Base-by-base conservation (phyloP, 2,113 vertebrate genomes). In the Sorex fumeus region DNA sequence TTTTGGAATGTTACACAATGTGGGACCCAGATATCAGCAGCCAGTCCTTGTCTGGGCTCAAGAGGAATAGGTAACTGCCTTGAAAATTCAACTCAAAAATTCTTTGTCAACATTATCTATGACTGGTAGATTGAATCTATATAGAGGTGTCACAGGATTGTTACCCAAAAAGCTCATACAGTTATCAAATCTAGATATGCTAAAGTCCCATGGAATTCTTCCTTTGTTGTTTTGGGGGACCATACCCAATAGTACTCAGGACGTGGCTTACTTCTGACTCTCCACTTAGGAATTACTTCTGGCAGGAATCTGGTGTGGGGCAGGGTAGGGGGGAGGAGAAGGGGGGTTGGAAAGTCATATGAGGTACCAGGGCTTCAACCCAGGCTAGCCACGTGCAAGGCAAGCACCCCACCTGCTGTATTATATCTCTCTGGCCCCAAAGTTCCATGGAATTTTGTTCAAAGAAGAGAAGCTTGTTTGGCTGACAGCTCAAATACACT, bases 401-500 rank as follows among this genome's bases (percentile, higher is more conserved):
- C 40, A 50, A 50, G 47, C 10, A 9, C 47, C 13, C 47, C 47
- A 50, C 47, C 47, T 50, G 47, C 5, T 50, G 13, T 5, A 13
- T 10, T 30, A 8, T 30, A 28, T 28, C 28, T 28, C 25, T 66
- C 64, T 66, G 27, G 64, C 64, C 25, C 27, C 28, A 30, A 84
- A 88, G 32, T 77, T 90, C 34, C 57, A 57, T 85, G 27, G 62
- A 86, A 88, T 66, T 81, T n/a, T 82, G 32, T 91, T 78, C 34
- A 72, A 62, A 62, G 70, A 83, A 60, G 19, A 71, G 43, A 62
- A 47, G 15, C 87, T 50, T 23, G 4, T 85, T 92, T 91, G 70
- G 76, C 69, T 91, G 34, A 87, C 9, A 88, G 27, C 21, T n/a
- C 30, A 84, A 71, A 91, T 86, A 67, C 34, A 86, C 79, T 89